phyloP scores from a whole-genome alignment of 2,888 invertebrate species.

The Nezara viridula region DNA sequence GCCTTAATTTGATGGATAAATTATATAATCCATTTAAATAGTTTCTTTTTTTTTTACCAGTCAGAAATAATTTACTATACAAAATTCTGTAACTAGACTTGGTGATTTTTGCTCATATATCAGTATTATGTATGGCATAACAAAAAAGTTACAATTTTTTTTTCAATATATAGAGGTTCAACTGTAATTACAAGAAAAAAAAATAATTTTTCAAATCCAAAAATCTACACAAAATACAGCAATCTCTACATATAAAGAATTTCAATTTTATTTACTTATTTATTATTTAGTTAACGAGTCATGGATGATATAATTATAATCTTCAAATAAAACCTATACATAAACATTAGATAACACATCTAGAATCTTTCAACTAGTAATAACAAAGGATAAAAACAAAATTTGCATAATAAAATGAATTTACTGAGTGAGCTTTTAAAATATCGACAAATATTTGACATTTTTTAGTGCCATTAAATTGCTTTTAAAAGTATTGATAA shows the following conservation, averaged over 20 bases:
- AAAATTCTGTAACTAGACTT: no score
- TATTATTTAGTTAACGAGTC: neutral
- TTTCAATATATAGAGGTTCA: neutral
- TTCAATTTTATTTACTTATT: neutral
- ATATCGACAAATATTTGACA: constrained; percentile 9
- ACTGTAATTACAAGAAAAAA: neutral
- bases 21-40: neutral
- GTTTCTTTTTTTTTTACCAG: neutral
- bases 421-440: neutral
- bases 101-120: no score
- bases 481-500: constrained; percentile 6
- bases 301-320: neutral
- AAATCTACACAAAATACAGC: neutral
- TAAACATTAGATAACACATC: neutral
- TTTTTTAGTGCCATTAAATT: neutral
- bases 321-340: neutral
- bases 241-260: neutral
- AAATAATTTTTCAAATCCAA: neutral
- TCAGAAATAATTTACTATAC: no score
- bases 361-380: neutral
- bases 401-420: neutral
- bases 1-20: neutral
- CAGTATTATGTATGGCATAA: no score
- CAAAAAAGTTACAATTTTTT: no score
- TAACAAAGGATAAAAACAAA: neutral